phyloP scores from a whole-genome alignment of 92 coral and sea anemone genomes.

The Micromussa lordhowensis region DNA sequence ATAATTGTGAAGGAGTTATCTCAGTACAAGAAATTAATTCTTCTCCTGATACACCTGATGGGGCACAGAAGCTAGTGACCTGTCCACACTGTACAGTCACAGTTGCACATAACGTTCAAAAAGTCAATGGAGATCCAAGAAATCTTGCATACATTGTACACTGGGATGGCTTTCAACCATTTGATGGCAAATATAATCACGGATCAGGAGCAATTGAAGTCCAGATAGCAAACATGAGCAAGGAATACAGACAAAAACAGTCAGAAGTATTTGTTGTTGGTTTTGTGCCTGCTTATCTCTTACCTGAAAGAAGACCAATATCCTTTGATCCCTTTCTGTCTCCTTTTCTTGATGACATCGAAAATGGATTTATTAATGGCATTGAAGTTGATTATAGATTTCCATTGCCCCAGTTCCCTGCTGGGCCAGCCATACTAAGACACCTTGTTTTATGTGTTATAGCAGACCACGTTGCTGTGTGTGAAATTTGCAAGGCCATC shows the following conservation, averaged over 20 bases:
- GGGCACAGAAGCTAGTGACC: constrained; percentile 30
- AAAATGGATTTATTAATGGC: constrained; percentile 47
- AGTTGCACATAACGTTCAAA: constrained; percentile 36
- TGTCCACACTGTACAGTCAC: constrained; percentile 36
- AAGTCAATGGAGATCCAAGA: constrained; percentile 44
- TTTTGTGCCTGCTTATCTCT: constrained; percentile 49
- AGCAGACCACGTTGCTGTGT: constrained; percentile 74
- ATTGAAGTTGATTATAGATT: constrained; percentile 51
- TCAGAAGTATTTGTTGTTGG: constrained; percentile 57
- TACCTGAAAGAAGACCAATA: constrained; percentile 48
- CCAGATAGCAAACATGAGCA: constrained; percentile 26
- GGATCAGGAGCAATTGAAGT: constrained; percentile 47
- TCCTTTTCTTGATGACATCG: constrained; percentile 48
- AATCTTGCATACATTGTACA: constrained; percentile 44
- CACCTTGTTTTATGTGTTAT: constrained; percentile 25
- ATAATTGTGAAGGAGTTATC: constrained; percentile 48
- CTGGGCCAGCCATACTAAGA: constrained; percentile 61
- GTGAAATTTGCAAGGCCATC: constrained; percentile 70
- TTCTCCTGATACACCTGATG: constrained; percentile 58
- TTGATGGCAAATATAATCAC: constrained; percentile 16
- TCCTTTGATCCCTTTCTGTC: constrained; percentile 54
- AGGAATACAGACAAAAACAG: constrained; percentile 4
- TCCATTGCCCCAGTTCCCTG: constrained; percentile 16
- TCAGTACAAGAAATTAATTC: constrained; percentile 52
- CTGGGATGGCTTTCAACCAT: constrained; percentile 57